Evolutionary conservation across 2,888 invertebrate species (phyloP), one percentile per base, ranked within the genome.

Genomic region (Dorcus parallelipipedus): DNA sequence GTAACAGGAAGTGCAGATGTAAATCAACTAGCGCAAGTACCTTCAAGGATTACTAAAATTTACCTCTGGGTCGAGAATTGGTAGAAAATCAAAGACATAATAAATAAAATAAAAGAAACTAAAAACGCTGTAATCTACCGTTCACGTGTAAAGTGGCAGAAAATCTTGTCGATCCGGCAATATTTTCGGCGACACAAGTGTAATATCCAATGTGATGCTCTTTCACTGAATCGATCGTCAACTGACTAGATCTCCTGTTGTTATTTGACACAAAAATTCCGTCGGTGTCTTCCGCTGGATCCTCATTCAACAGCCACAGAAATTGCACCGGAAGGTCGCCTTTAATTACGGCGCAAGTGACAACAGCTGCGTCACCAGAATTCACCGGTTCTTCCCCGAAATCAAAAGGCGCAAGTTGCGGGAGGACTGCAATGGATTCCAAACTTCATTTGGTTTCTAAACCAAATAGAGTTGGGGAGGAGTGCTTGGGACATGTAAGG

Each of bases 161-260:
- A 73, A 85, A 85, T 71, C 84, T 84, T 47, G 85, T 82, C 64
- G 81, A 79, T 60, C 90, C 91, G 42, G 89, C 90, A 67, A 79
- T 79, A 77, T 90, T 91, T 52, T 79, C 78, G 9, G 86, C 90
- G 54, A 83, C 81, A 74, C 91, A 92, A 65, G 88, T 88, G 71
- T 90, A 92, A 58, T 86, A 80, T 67, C 92, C 92, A 62, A 85
- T 86, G 76, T 91, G 90, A 65, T 85, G 82, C 49, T 86, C 88
- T 52, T 84, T 85, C 48, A 91, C 89, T 9, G 87, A 83, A 68
- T 89, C 88, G 7, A 88, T 86, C 76, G 78, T 84, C 68, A 81
- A 76, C 38, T 82, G 80, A 68, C 80, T 84, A 63, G 81, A 82
- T 66, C 82, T 83, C 61, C 73, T 76, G 58, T 77, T 77, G 59